A percentile compares a stretch with the other conserved stretches of the same genome.
Evolutionary conservation across 2,888 invertebrate species (phyloP).

Genomic region (Pyrrhia umbra): DNA sequence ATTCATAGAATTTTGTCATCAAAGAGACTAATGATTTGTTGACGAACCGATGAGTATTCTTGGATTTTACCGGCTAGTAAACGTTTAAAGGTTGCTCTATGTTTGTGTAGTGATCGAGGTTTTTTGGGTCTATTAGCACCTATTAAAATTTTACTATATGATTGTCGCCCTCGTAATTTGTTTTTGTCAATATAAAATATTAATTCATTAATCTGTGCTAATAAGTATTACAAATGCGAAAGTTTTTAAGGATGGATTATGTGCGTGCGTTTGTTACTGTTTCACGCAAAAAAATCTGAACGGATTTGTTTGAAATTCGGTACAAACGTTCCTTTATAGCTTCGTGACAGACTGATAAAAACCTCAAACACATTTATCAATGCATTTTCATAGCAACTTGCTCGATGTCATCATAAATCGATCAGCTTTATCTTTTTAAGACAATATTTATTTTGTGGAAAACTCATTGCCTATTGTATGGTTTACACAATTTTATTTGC

Average conservation of each 20-base stretch:
- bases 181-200: no score
- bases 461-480: not conserved
- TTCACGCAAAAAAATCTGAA: no score
- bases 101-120: conserved; percentile 16
- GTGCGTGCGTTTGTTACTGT: no score
- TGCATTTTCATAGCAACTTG: not conserved
- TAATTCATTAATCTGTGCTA: no score
- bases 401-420: not conserved
- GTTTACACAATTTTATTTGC: not conserved
- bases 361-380: not conserved
- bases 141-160: no score
- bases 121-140: no score
- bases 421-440: not conserved
- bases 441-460: not conserved
- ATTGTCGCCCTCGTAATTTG: no score
- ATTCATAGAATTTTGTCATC: conserved; percentile 44
- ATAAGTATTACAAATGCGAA: no score
- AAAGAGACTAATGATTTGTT: conserved; percentile 24
- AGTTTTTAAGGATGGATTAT: no score
- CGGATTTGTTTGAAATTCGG: no score
- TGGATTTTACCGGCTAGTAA: conserved; percentile 18
- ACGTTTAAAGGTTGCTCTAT: conserved; percentile 23
- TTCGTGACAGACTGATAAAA: not conserved
- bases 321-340: no score
- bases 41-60: conserved; percentile 22